phyloP scores from a whole-genome alignment of 2,888 invertebrate genomes.

The Agrilus mali region DNA sequence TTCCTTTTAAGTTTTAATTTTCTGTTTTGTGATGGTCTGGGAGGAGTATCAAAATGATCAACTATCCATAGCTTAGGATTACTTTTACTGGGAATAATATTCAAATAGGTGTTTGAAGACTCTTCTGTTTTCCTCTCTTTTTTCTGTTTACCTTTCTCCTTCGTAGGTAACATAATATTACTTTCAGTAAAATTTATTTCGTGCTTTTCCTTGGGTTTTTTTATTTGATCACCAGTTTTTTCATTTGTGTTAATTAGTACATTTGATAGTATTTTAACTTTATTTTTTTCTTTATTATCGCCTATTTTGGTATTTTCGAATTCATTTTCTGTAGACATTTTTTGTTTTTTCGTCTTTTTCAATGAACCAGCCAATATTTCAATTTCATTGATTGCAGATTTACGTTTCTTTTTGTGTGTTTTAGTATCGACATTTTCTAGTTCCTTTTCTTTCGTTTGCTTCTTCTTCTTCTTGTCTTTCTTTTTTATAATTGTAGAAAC shows the following conservation, averaged over 20 bases:
- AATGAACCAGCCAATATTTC: no score
- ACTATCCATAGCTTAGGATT: neutral
- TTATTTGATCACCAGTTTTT: no score
- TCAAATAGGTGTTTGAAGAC: neutral
- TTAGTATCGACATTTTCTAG: neutral
- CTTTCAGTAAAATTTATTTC: neutral
- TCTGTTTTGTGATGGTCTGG: constrained; percentile 5
- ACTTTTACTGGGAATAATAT: no score
- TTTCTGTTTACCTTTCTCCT: neutral
- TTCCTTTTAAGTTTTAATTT: constrained; percentile 3
- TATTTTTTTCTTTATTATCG: no score
- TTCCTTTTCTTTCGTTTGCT: neutral
- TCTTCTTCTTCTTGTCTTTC: constrained; percentile 1
- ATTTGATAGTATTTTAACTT: no score
- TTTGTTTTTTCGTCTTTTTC: neutral
- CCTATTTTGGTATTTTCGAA: no score
- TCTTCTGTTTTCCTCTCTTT: neutral
- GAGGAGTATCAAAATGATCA: constrained; percentile 8
- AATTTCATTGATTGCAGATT: neutral
- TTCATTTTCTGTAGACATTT: neutral
- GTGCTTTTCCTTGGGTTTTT: constrained; percentile 1
- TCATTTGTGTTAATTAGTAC: no score
- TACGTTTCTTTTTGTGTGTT: neutral
- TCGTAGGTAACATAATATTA: neutral
- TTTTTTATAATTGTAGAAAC: neutral